Percentiles rank a stretch among this genome's conserved stretches.
phyloP scores from a whole-genome alignment of 2,113 vertebrate genomes.

The Gobio gobio region DNA sequence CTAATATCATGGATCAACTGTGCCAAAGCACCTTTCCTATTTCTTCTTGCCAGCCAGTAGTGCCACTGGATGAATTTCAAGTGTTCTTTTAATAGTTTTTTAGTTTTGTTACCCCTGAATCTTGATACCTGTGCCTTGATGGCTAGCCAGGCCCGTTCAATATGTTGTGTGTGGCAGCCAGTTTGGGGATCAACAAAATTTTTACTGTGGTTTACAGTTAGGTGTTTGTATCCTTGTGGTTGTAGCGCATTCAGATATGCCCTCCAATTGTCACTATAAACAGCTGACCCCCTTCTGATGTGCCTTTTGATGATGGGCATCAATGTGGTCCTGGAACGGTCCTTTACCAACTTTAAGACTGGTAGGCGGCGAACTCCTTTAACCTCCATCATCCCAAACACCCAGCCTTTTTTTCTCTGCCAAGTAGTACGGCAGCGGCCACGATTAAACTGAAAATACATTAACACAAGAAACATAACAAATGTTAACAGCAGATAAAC shows the following conservation, averaged over 20 bases:
- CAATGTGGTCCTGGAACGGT: slow-evolving; percentile 25
- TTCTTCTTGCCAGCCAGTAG: too few relatives aligned
- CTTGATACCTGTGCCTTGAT: slow-evolving; percentile 7
- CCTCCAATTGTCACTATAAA: slow-evolving; percentile 29
- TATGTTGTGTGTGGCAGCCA: slow-evolving; percentile 11
- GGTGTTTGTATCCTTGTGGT: slow-evolving; percentile 9
- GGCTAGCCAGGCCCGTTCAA: neutral
- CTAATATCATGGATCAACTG: too few relatives aligned
- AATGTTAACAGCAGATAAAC: too few relatives aligned
- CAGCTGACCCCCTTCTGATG: slow-evolving; percentile 18
- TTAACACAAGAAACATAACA: neutral
- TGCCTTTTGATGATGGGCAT: slow-evolving; percentile 25
- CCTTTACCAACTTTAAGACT: slow-evolving; percentile 22
- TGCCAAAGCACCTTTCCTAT: too few relatives aligned
- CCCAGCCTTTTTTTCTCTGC: slow-evolving; percentile 30
- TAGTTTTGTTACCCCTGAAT: neutral
- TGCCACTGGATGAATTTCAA: neutral
- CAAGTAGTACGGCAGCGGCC: slow-evolving; percentile 1
- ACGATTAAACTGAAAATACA: slow-evolving; percentile 4
- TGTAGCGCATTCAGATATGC: slow-evolving; percentile 5
- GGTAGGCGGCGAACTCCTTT: slow-evolving; percentile 15
- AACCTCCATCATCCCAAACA: neutral
- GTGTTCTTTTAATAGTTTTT: neutral
- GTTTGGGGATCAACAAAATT: slow-evolving; percentile 14
- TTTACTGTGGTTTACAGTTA: slow-evolving; percentile 15